Percentiles rank a stretch among this genome's conserved stretches.
Evolutionary conservation across 2,797 vertebrate species (phyloP).

Genomic region (Enoplosus armatus): DNA sequence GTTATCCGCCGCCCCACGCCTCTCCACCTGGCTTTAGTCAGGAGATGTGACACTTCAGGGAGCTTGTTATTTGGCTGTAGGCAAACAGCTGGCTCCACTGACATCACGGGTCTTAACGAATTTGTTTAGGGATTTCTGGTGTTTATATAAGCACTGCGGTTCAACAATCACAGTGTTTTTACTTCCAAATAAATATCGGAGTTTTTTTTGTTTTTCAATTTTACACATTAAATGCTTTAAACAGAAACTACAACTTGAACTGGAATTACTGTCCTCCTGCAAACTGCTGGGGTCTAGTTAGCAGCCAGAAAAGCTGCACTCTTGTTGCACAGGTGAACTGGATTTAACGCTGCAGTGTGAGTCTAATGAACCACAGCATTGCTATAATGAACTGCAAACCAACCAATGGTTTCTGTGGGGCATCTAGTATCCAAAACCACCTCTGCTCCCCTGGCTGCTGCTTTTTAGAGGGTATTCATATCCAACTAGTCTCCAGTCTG

Average conservation of each 20-base stretch:
- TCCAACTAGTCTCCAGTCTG: constrained; percentile 71
- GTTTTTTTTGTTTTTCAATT: not conserved
- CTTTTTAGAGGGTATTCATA: constrained; percentile 58
- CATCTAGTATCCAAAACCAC: constrained; percentile 36
- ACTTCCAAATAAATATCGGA: not conserved
- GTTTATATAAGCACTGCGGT: not conserved
- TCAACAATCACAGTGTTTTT: not conserved
- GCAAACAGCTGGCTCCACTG: constrained; percentile 50
- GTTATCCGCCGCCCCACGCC: constrained; percentile 38
- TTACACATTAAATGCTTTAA: not conserved
- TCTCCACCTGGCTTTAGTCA: constrained; percentile 58
- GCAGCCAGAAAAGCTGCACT: constrained; percentile 1
- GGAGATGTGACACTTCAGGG: constrained; percentile 38
- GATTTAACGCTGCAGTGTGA: constrained; percentile 25
- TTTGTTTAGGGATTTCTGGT: constrained; percentile 13
- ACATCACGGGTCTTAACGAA: constrained; percentile 13
- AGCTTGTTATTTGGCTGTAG: constrained; percentile 50
- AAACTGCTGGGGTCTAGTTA: not conserved
- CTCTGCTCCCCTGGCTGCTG: constrained; percentile 56
- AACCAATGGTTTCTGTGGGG: constrained; percentile 64
- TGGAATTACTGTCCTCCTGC: not conserved
- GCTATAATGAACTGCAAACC: constrained; percentile 58
- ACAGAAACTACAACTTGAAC: not conserved
- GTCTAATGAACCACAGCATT: constrained; percentile 52
- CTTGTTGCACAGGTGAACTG: constrained; percentile 39